phyloP scores from a whole-genome alignment of 2,888 invertebrate species.

The Athalia circularis region DNA sequence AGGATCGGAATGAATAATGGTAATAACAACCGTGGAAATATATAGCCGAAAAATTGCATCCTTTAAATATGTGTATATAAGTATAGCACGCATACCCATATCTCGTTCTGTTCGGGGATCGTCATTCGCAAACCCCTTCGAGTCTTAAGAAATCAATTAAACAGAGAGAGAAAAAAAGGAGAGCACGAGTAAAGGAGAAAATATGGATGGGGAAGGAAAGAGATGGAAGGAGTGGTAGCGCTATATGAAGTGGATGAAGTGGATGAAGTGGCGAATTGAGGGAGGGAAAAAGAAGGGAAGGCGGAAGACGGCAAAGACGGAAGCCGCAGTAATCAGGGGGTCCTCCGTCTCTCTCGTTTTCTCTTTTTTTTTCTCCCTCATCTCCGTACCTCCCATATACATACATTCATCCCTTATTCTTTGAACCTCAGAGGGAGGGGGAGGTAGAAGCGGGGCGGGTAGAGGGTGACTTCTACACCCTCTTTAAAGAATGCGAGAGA shows the following conservation, averaged over 20 bases:
- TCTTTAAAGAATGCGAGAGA: conserved; percentile 52
- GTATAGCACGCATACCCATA: neutral
- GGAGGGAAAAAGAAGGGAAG: conserved; percentile 56
- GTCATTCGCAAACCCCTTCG: conserved; percentile 67
- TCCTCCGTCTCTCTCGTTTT: conserved; percentile 55
- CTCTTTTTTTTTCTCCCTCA: conserved; percentile 53
- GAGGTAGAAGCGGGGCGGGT: neutral
- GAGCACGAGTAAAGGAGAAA: conserved; percentile 15
- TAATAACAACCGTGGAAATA: too few relatives aligned
- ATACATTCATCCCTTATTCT: conserved; percentile 46
- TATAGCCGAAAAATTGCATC: conserved; percentile 42
- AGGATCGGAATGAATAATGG: neutral
- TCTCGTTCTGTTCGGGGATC: conserved; percentile 19
- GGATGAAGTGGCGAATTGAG: conserved; percentile 60
- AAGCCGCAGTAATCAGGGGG: conserved; percentile 70
- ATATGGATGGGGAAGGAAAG: conserved; percentile 53
- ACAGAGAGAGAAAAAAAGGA: conserved; percentile 52
- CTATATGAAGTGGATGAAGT: conserved; percentile 64
- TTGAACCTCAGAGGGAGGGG: conserved; percentile 48
- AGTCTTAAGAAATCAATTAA: conserved; percentile 70
- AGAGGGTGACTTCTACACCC: neutral
- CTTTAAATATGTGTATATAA: conserved; percentile 8
- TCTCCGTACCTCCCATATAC: conserved; percentile 46
- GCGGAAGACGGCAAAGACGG: conserved; percentile 67
- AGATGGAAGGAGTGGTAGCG: conserved; percentile 52